These are phyloP conservation scores for Branchinecta sandiegonensis DNA, from an alignment of 2,888 invertebrate species.

Conservation along the genomic window DNA sequence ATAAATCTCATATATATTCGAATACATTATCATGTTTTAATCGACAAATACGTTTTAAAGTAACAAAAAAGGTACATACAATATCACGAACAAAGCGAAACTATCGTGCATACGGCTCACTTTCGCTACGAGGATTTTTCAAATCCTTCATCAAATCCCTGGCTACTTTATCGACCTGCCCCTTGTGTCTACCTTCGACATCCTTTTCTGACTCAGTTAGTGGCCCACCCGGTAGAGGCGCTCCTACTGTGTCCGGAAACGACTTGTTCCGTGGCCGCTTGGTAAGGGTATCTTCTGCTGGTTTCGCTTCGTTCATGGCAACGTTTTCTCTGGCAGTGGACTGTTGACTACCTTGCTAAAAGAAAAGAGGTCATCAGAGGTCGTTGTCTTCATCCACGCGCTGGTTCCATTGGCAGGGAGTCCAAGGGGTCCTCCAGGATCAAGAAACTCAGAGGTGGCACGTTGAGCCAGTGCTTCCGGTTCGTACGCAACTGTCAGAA, in stretches of 20 bases:
- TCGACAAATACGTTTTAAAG: too few species aligned
- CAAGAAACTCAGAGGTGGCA: too few species aligned
- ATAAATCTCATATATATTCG: too few species aligned
- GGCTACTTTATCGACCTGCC: not conserved
- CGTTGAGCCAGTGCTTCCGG: too few species aligned
- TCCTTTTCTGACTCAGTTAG: not conserved
- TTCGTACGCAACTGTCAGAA: too few species aligned
- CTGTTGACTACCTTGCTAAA: slow-evolving; percentile 13
- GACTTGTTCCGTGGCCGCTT: slow-evolving; percentile 8
- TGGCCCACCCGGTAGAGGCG: not conserved
- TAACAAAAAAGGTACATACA: too few species aligned
- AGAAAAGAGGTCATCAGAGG: not conserved
- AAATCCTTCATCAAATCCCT: slow-evolving; percentile 10
- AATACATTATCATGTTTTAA: too few species aligned
- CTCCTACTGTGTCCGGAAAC: not conserved
- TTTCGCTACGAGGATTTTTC: not conserved
- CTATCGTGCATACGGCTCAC: not conserved
- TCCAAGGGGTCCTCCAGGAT: too few species aligned
- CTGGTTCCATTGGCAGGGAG: too few species aligned
- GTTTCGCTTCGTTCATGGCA: slow-evolving; percentile 13
- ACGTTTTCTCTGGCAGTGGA: not conserved
- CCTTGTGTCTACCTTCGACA: not conserved
- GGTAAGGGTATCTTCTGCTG: slow-evolving; percentile 13
- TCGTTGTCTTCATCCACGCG: too few species aligned
- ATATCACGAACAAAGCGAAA: not conserved